Evolutionary conservation across 2,797 vertebrate species (phyloP).

Genomic region (Dipus sagitta): DNA sequence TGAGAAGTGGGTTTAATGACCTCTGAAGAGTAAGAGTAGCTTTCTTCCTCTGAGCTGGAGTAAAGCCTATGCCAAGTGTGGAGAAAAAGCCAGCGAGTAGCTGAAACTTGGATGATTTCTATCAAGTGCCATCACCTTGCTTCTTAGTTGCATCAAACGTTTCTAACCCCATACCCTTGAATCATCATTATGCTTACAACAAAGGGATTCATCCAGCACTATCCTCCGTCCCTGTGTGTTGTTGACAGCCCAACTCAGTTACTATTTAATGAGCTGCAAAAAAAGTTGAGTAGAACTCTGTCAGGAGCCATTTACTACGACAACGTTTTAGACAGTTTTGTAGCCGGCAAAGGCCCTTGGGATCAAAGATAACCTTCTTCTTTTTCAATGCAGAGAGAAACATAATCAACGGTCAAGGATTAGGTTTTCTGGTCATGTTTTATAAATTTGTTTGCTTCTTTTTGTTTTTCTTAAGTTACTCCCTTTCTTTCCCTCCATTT

Average conservation of each 20-base stretch:
- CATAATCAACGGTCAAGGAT: slow-evolving; percentile 31
- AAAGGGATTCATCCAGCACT: background rate
- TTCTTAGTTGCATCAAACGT: background rate
- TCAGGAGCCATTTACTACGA: slow-evolving; percentile 80
- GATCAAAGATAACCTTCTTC: slow-evolving; percentile 64
- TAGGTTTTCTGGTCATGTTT: too few relatives aligned
- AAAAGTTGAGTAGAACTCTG: slow-evolving; percentile 70
- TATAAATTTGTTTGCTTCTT: background rate
- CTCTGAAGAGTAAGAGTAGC: background rate
- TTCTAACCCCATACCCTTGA: too few relatives aligned
- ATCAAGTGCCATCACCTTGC: background rate
- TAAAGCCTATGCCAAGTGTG: background rate
- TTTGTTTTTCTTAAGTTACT: background rate
- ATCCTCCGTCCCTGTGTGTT: slow-evolving; percentile 62
- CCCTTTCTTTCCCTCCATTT: background rate
- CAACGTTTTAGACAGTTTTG: slow-evolving; percentile 72
- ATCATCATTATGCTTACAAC: background rate
- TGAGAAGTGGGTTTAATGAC: background rate
- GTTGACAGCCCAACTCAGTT: slow-evolving; percentile 75
- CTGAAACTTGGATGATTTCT: background rate
- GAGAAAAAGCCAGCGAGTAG: background rate
- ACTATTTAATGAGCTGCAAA: slow-evolving; percentile 82
- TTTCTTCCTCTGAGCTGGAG: background rate
- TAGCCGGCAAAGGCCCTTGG: slow-evolving; percentile 70
- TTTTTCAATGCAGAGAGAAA: slow-evolving; percentile 39